A percentile compares a stretch with the other conserved stretches of the same genome.
These are phyloP conservation scores for Lepidurus apus DNA, from an alignment of 1,140 invertebrate species.

Conservation along the genomic window DNA sequence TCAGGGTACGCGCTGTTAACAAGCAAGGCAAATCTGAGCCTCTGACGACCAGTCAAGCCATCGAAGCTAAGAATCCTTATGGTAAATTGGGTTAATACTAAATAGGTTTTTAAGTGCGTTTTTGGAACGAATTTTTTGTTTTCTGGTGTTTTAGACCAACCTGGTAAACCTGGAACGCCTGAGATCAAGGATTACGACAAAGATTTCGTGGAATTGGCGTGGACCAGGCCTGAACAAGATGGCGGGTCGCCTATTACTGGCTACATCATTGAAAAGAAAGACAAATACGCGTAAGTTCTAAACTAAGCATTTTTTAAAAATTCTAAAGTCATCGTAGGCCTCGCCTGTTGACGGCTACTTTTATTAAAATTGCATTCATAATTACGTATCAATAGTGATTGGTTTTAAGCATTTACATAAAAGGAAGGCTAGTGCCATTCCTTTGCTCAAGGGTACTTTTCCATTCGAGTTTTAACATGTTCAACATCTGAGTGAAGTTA, in stretches of 20 bases:
- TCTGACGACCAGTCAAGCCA: slow-evolving; percentile 76
- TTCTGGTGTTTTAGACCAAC: slow-evolving; percentile 49
- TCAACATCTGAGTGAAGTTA: no score
- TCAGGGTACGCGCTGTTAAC: slow-evolving; percentile 90
- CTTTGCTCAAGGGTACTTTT: no score
- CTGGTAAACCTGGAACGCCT: slow-evolving; percentile 79
- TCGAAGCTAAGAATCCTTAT: slow-evolving; percentile 97
- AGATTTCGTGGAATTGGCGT: slow-evolving; percentile 92
- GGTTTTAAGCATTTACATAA: no score
- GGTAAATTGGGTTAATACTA: slow-evolving; percentile 50
- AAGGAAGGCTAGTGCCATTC: no score
- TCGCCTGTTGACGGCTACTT: no score
- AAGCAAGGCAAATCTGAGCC: slow-evolving; percentile 93
- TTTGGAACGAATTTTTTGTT: slow-evolving; percentile 43
- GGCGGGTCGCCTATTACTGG: slow-evolving; percentile 84
- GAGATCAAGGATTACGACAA: slow-evolving; percentile 85
- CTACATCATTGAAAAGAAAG: slow-evolving; percentile 93
- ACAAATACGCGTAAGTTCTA: slow-evolving; percentile 59
- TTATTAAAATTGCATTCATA: no score
- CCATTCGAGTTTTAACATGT: no score
- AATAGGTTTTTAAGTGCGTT: slow-evolving; percentile 29
- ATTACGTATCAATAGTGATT: no score
- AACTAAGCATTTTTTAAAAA: no score
- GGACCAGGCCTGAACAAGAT: slow-evolving; percentile 77
- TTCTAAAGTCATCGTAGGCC: no score